Evolutionary conservation across 2,797 vertebrate species (phyloP), one percentile per base, ranked within the genome.

Genomic region (Apogon hyalosoma): DNA sequence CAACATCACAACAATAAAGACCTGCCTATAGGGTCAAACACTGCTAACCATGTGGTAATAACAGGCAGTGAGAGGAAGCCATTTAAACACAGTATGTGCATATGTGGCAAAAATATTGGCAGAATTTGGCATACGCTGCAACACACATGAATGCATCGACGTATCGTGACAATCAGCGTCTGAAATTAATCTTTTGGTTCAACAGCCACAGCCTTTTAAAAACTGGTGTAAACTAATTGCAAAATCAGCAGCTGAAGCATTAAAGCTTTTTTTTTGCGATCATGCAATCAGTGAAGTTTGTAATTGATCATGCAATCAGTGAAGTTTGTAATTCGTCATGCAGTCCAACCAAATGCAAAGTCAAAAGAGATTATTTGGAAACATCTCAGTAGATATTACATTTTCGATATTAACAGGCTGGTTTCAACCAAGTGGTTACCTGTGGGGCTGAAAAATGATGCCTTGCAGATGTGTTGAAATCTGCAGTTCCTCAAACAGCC

Each of bases 131-230:
- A 70, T 59, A 31, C 39, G 74, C 72, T 28, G 62, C 41, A n/a
- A 60, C 56, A 24, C 8, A 65, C 75, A 59, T 74, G 70, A 80
- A 77, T 39, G 80, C 69, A 33, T 53, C 61, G 7, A 75, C 65
- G 48, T 53, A 62, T 69, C 75, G 48, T 49, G 50, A 87, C 80
- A 86, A 86, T 87, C 81, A 59, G 74, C 56, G 80, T 80, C 74
- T 67, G 56, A 87, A 86, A 90, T 85, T 49, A 83, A 87, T 85
- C 57, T 73, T 75, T 81, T 63, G 80, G 42, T 85, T 79, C 85
- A 80, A 15, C 36, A 41, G 50, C 51, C 70, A 52, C 77, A 58
- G 71, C 47, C 59, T 63, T 49, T 69, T 75, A 58, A 77, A 76
- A 84, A 87, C 84, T 80, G 45, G 68, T 71, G 71, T 13, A 68